Percentiles rank a stretch among this genome's conserved stretches.
Evolutionary conservation across 1,140 invertebrate species (phyloP).

Genomic region (Scylla paramamosain): DNA sequence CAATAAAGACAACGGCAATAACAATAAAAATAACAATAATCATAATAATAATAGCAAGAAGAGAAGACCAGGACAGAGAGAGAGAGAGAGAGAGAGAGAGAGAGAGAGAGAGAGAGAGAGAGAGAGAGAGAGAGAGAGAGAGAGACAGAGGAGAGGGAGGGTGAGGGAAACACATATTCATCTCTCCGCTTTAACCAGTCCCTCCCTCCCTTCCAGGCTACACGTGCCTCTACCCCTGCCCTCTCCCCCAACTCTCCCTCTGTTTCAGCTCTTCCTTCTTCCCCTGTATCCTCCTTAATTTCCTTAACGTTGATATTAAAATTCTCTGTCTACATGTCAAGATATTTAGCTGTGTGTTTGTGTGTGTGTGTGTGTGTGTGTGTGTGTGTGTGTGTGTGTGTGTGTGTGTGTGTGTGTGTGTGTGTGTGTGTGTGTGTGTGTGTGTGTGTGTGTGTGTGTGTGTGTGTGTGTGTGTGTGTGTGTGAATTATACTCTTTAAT

Average conservation of each 20-base stretch:
- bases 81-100: too few species aligned
- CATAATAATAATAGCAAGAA: too few species aligned
- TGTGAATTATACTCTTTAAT: not conserved
- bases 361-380: slow-evolving; percentile 22
- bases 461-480: too few species aligned
- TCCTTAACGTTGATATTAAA: not conserved
- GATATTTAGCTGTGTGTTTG: too few species aligned
- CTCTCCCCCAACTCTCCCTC: not conserved
- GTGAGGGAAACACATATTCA: too few species aligned
- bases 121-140: too few species aligned
- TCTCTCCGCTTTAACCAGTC: slow-evolving; percentile 13
- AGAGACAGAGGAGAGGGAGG: too few species aligned
- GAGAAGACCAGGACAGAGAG: too few species aligned
- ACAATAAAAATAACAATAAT: too few species aligned
- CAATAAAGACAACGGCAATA: too few species aligned
- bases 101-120: too few species aligned
- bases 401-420: slow-evolving; percentile 33
- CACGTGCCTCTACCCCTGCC: not conserved
- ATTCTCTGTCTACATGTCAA: not conserved
- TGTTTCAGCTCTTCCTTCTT: slow-evolving; percentile 3
- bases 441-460: too few species aligned
- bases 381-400: slow-evolving; percentile 33
- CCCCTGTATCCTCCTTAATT: not conserved
- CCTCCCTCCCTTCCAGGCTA: not conserved
- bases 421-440: slow-evolving; percentile 12